These are phyloP conservation scores for Drosophila sp. DNA, from an alignment of 1,140 invertebrate species.

Conservation along the genomic window DNA sequence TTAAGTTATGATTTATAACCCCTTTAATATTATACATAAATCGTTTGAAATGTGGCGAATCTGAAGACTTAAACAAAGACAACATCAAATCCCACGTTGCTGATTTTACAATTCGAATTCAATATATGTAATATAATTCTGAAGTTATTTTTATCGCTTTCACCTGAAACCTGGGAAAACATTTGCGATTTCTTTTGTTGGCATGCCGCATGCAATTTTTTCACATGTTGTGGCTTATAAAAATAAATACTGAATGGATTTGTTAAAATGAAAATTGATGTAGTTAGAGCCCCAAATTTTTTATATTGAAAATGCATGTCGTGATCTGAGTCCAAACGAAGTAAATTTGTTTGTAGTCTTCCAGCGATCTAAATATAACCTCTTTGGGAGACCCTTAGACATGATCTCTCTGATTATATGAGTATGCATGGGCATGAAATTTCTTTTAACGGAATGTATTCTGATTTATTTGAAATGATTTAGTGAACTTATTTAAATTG, in stretches of 20 bases:
- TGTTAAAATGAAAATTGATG: conserved; percentile 40
- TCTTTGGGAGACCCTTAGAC: neutral
- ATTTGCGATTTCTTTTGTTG: neutral
- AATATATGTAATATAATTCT: neutral
- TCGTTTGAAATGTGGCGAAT: conserved; percentile 1
- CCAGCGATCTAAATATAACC: neutral
- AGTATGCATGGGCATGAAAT: neutral
- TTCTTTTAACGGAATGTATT: neutral
- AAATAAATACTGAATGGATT: conserved; percentile 21
- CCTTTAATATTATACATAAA: conserved; percentile 27
- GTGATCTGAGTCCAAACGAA: conserved; percentile 12
- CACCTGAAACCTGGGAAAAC: neutral
- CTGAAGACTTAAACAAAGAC: neutral
- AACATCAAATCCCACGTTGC: conserved; percentile 3
- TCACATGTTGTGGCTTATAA: neutral
- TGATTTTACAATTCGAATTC: neutral
- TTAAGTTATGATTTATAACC: conserved; percentile 47
- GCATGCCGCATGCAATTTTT: conserved; percentile 43
- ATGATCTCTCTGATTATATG: neutral
- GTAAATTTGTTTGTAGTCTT: neutral
- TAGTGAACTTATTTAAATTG: neutral
- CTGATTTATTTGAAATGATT: neutral
- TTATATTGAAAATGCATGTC: conserved; percentile 1
- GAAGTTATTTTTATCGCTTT: neutral
- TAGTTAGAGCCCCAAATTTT: conserved; percentile 43